Base-by-base conservation (phyloP, 2,797 vertebrate genomes). In the Artibeus lituratus region DNA sequence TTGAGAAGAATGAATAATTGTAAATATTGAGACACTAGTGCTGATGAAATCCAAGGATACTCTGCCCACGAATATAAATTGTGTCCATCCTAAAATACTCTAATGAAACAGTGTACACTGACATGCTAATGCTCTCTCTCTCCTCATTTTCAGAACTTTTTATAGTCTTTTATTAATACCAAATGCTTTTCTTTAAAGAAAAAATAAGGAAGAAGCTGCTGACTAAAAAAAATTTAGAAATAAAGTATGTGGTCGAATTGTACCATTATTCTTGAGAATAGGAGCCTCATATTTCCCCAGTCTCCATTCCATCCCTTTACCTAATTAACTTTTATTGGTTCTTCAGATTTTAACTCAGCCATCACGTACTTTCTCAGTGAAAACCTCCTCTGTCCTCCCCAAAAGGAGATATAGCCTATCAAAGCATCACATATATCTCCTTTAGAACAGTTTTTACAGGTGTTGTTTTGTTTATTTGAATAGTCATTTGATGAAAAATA, bases 11-110 rank as follows among this genome's bases (percentile, higher is more conserved):
- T 86, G 74, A 88, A 47, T 86, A 76, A 88, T 67, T 95, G 42
- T 85, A 51, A 96, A 86, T 65, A 29, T 93, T 73, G 47, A 82
- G 69, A 96, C 83, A 77, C 26, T 69, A 62, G 62, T 88, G 26
- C 51, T 62, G 53, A 62, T 80, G 55, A 95, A 73, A 73, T 80
- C 29, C 42, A 88, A 37, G n/a, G 39, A 9, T 76, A 85, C 44
- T 88, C 39, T 95, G 37, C 80, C 55, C 47, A 32, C 86, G 57
- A 70, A 78, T 51, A 59, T 87, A 49, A 93, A 65, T 59, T 83
- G 74, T 65, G 22, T 39, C 80, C 47, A 72, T 94, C 90, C 69
- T 59, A 85, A 35, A 90, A 76, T 26, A 87, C 15, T 11, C 47
- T 49, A 55, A 76, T 8, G 82, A 80, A 95, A 83, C 72, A 87